phyloP scores from a whole-genome alignment of 2,113 vertebrate genomes.

The Herpailurus yagouaroundi region DNA sequence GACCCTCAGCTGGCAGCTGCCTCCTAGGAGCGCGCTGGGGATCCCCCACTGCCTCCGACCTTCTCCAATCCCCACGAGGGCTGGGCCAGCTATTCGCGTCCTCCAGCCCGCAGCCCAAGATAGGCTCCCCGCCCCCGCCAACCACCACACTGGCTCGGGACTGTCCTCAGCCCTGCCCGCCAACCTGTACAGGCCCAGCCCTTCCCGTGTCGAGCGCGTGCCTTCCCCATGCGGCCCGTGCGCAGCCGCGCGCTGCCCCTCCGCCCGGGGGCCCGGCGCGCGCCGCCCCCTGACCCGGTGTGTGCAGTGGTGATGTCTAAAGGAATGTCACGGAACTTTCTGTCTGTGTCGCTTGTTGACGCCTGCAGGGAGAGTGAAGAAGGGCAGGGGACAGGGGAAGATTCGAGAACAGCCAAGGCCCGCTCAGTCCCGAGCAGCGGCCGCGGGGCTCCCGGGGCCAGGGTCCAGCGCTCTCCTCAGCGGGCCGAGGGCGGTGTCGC shows the following conservation, averaged over 20 bases:
- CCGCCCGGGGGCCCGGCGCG: background rate
- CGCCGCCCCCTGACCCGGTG: background rate
- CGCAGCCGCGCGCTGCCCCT: background rate
- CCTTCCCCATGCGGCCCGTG: background rate
- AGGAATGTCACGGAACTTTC: slow-evolving; percentile 58
- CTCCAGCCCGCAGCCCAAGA: background rate
- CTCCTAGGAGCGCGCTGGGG: background rate
- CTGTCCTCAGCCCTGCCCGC: background rate
- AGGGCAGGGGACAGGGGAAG: background rate
- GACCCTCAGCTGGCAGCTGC: background rate
- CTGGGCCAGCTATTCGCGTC: background rate
- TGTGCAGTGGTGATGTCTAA: slow-evolving; percentile 73
- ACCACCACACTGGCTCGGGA: background rate
- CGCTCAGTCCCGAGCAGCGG: background rate
- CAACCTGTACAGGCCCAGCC: slow-evolving; percentile 46
- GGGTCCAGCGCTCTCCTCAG: background rate
- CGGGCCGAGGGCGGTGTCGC: background rate
- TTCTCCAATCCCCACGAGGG: background rate
- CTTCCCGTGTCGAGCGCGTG: background rate
- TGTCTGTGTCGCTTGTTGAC: slow-evolving; percentile 52
- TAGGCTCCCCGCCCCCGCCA: background rate
- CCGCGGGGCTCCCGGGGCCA: background rate
- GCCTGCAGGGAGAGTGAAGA: background rate
- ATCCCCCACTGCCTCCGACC: background rate
- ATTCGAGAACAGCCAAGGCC: background rate